A percentile compares a stretch with the other conserved stretches of the same genome.
Conservation (phyloP, 2,797 vertebrate species). For the Platyrinchus mystaceus region DNA sequence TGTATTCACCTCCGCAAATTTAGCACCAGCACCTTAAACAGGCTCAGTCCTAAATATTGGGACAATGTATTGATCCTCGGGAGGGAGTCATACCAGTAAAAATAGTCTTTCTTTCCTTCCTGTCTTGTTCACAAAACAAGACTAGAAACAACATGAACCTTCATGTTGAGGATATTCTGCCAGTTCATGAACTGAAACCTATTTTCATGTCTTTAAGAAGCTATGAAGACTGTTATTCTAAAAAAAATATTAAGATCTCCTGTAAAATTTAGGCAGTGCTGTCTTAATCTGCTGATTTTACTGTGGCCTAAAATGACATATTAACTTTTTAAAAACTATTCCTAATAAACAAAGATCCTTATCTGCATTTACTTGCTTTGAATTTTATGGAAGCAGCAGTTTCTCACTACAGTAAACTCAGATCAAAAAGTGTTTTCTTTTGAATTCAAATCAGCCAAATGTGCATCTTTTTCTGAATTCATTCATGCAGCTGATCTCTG, state of each 20-base stretch:
- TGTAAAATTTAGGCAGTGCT: not conserved
- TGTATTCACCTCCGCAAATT: not conserved
- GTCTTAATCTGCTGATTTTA: not conserved
- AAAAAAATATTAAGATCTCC: not conserved
- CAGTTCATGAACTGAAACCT: not conserved
- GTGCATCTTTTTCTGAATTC: not conserved
- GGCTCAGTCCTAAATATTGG: not conserved
- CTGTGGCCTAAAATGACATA: not conserved
- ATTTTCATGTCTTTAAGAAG: not conserved
- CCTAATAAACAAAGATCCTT: not conserved
- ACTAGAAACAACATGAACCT: not conserved
- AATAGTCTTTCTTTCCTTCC: not conserved
- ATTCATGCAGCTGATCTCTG: not conserved
- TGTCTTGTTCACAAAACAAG: not conserved
- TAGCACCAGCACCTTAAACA: not conserved
- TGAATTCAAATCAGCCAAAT: constrained; percentile 39
- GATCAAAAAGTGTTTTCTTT: constrained; percentile 27
- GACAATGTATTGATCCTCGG: not conserved
- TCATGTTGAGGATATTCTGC: not conserved
- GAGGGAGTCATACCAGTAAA: not conserved
- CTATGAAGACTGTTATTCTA: not conserved
- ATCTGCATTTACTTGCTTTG: not conserved
- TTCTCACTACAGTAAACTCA: not conserved
- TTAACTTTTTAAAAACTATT: not conserved
- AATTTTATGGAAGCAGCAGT: constrained; percentile 5